Conservation (phyloP, 1,140 invertebrate genomes). For the Cryptotermes secundus region DNA sequence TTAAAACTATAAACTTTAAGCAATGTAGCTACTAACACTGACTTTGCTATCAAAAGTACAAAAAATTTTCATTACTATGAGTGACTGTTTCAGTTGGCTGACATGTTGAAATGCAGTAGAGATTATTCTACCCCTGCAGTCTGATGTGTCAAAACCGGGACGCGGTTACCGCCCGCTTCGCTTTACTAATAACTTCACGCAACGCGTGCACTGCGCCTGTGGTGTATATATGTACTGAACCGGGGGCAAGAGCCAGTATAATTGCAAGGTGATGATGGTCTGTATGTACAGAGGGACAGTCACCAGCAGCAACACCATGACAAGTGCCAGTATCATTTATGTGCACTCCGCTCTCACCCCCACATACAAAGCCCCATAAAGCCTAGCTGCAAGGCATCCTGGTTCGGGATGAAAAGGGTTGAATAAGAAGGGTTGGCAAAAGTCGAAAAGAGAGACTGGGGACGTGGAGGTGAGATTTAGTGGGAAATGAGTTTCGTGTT, state of each 20-base stretch:
- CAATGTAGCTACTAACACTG: too few relatives aligned
- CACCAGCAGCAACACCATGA: background rate
- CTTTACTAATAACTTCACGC: background rate
- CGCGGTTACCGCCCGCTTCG: background rate
- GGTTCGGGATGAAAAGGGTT: background rate
- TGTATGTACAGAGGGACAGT: background rate
- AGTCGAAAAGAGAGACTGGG: background rate
- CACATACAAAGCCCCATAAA: background rate
- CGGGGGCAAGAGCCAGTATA: background rate
- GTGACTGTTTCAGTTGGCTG: too few relatives aligned
- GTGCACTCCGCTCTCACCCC: background rate
- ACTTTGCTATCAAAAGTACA: too few relatives aligned
- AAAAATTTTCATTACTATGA: too few relatives aligned
- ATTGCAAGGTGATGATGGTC: slow-evolving; percentile 6
- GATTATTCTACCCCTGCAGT: background rate
- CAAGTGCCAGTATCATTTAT: background rate
- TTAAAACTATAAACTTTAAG: too few relatives aligned
- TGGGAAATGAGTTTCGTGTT: background rate
- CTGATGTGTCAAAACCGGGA: background rate
- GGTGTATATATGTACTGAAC: background rate
- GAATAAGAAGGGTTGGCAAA: background rate
- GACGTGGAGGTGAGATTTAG: background rate
- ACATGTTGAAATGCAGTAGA: background rate
- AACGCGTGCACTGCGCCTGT: background rate
- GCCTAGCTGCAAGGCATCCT: background rate